These are phyloP conservation scores for roundworm (Caenorhabditis elegans) DNA, from an alignment of 1,140 invertebrate genomes.

Conservation along the genomic window DNA sequence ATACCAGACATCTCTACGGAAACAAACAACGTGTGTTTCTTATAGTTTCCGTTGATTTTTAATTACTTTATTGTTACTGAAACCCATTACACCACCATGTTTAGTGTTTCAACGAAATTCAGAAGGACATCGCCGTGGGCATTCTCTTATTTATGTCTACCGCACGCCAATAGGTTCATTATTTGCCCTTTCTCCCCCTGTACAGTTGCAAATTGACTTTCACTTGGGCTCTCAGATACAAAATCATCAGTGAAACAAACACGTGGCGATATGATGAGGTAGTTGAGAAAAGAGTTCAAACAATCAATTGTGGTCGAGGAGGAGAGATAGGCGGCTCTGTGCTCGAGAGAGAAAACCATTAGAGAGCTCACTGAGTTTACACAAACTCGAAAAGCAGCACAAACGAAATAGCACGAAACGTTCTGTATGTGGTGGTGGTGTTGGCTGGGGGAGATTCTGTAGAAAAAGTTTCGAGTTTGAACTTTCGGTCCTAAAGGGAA, in stretches of 20 bases:
- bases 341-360: not conserved
- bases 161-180: not conserved
- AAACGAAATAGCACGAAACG: not conserved
- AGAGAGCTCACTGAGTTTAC: not conserved
- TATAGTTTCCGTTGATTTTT: too few relatives aligned
- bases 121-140: not conserved
- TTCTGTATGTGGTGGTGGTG: not conserved
- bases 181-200: not conserved
- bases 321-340: not conserved
- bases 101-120: slow-evolving; percentile 19
- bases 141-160: not conserved
- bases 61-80: too few relatives aligned
- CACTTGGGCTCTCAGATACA: not conserved
- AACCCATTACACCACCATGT: not conserved
- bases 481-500: not conserved
- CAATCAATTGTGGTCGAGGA: not conserved
- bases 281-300: slow-evolving; percentile 6
- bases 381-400: not conserved
- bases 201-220: not conserved
- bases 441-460: too few relatives aligned
- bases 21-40: too few relatives aligned
- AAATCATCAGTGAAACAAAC: slow-evolving; percentile 1
- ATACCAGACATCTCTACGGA: too few relatives aligned
- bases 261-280: not conserved
- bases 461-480: not conserved